These are phyloP conservation scores for Agapornis roseicollis DNA, from an alignment of 2,113 vertebrate species.

Conservation along the genomic window DNA sequence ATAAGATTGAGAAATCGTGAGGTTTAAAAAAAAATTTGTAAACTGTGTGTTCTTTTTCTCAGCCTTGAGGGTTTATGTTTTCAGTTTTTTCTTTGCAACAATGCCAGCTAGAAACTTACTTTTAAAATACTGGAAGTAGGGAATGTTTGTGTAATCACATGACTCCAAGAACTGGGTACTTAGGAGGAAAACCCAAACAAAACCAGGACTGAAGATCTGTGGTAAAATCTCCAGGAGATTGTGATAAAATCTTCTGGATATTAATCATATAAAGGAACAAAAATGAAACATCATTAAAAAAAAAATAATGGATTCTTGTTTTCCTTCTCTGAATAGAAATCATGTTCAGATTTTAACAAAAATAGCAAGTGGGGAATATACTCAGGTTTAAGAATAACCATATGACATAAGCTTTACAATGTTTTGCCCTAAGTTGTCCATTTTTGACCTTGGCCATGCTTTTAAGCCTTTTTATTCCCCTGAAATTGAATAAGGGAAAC, in stretches of 20 bases:
- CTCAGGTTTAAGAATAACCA: neutral
- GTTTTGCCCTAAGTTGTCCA: neutral
- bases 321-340: neutral
- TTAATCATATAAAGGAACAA: neutral
- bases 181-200: neutral
- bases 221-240: neutral
- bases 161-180: neutral
- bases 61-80: constrained; percentile 38
- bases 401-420: neutral
- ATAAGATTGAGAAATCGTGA: constrained; percentile 41
- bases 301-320: neutral
- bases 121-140: constrained; percentile 11
- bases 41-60: constrained; percentile 26
- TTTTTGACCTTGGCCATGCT: neutral
- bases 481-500: neutral
- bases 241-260: neutral
- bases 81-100: constrained; percentile 14
- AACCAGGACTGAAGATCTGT: neutral
- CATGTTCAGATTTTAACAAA: neutral
- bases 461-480: neutral
- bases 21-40: constrained; percentile 11
- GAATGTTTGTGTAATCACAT: constrained; percentile 20
- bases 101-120: neutral
- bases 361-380: neutral
- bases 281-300: neutral